These are phyloP conservation scores for Entomobrya multifasciata DNA, from an alignment of 2,888 invertebrate genomes.

Conservation along the genomic window DNA sequence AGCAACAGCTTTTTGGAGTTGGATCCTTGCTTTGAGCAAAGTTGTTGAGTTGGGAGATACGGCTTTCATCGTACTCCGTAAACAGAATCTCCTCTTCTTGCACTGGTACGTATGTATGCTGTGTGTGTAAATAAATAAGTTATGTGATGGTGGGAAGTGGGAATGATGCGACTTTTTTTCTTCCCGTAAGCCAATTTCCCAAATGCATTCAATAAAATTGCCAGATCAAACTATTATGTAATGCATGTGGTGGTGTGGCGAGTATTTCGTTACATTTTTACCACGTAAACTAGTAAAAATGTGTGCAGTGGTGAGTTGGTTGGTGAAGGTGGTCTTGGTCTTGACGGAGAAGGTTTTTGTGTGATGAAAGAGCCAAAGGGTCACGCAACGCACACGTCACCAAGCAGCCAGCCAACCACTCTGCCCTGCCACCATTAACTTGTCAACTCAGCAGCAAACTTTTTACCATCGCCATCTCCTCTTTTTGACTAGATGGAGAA, in stretches of 20 bases:
- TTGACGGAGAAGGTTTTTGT: slow-evolving; percentile 22
- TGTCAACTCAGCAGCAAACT: slow-evolving; percentile 60
- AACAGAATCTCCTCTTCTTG: slow-evolving; percentile 76
- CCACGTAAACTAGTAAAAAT: background rate
- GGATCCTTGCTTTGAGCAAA: slow-evolving; percentile 74
- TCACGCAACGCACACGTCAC: slow-evolving; percentile 62
- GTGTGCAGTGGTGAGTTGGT: slow-evolving; percentile 4
- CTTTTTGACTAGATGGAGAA: slow-evolving; percentile 1
- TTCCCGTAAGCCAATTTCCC: slow-evolving; percentile 44
- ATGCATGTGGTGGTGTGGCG: background rate
- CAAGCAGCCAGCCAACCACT: slow-evolving; percentile 35
- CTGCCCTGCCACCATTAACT: slow-evolving; percentile 42
- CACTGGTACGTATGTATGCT: slow-evolving; percentile 69
- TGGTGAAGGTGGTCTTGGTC: slow-evolving; percentile 18
- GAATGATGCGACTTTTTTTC: background rate
- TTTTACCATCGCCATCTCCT: slow-evolving; percentile 7
- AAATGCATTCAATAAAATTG: slow-evolving; percentile 52
- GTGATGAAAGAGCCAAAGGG: slow-evolving; percentile 49
- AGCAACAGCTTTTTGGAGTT: slow-evolving; percentile 78
- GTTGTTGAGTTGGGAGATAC: slow-evolving; percentile 78
- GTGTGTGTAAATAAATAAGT: slow-evolving; percentile 5
- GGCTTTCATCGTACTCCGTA: slow-evolving; percentile 76
- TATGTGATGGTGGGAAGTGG: too few relatives aligned
- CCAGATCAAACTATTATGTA: slow-evolving; percentile 10
- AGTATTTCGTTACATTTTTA: background rate